phyloP scores from a whole-genome alignment of 2,797 vertebrate species.

The Acanthopagrus latus region DNA sequence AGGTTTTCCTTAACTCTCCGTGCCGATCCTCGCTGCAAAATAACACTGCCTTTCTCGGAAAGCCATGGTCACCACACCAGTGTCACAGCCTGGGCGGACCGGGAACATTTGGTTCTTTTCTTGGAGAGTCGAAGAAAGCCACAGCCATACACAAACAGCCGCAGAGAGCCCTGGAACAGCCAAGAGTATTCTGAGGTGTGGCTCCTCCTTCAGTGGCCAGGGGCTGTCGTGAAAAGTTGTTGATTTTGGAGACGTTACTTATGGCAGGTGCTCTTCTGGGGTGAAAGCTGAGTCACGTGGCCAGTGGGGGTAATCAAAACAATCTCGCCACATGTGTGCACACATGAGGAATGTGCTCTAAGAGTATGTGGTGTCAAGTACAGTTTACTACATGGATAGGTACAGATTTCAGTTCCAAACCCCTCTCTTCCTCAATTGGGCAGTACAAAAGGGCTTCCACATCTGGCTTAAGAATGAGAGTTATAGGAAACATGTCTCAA shows the following conservation, averaged over 20 bases:
- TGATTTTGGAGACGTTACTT: slow-evolving; percentile 60
- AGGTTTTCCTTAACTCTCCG: slow-evolving; percentile 22
- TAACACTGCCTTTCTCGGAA: slow-evolving; percentile 75
- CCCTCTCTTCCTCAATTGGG: slow-evolving; percentile 51
- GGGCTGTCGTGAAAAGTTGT: slow-evolving; percentile 47
- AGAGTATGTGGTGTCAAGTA: slow-evolving; percentile 52
- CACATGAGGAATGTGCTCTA: slow-evolving; percentile 52
- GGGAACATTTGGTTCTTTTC: slow-evolving; percentile 75
- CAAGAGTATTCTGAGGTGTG: slow-evolving; percentile 75
- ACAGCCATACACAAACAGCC: slow-evolving; percentile 62
- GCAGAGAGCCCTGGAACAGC: slow-evolving; percentile 47
- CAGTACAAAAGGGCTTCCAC: slow-evolving; percentile 54
- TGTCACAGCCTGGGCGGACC: slow-evolving; percentile 48
- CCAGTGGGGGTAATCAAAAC: slow-evolving; percentile 50
- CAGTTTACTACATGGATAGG: slow-evolving; percentile 56
- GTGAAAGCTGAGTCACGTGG: slow-evolving; percentile 53
- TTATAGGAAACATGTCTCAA: slow-evolving; percentile 59
- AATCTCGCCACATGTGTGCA: slow-evolving; percentile 50
- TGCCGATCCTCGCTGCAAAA: slow-evolving; percentile 49
- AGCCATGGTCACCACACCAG: slow-evolving; percentile 68
- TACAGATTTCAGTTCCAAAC: slow-evolving; percentile 41
- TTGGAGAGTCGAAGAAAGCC: slow-evolving; percentile 53
- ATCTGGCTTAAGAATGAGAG: slow-evolving; percentile 57
- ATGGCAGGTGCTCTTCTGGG: slow-evolving; percentile 64
- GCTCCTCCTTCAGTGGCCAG: slow-evolving; percentile 53